Evolutionary conservation across 2,797 vertebrate genomes (phyloP).

Genomic region (Salarias fasciatus): DNA sequence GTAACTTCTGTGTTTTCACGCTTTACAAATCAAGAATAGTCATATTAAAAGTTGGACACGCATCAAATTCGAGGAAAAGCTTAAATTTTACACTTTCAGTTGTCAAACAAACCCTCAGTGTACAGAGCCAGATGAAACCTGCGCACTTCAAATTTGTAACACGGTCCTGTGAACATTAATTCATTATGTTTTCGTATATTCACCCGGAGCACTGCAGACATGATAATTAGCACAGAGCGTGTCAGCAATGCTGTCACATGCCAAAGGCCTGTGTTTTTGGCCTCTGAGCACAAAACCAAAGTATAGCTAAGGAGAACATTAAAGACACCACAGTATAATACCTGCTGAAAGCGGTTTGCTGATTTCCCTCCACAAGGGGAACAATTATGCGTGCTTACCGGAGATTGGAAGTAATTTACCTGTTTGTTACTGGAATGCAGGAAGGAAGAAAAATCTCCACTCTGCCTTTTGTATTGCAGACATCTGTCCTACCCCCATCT

Average conservation of each 20-base stretch:
- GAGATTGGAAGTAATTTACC: conserved; percentile 1
- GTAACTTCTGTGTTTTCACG: background rate
- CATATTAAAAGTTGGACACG: background rate
- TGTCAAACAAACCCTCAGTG: background rate
- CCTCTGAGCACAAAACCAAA: conserved; percentile 58
- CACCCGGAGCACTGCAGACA: conserved; percentile 10
- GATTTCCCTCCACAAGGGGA: background rate
- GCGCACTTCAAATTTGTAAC: background rate
- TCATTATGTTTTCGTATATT: conserved; percentile 6
- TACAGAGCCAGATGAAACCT: background rate
- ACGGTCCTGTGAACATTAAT: background rate
- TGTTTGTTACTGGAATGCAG: conserved; percentile 38
- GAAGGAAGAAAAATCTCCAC: conserved; percentile 17
- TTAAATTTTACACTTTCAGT: background rate
- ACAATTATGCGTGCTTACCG: background rate
- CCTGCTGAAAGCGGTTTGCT: conserved; percentile 16
- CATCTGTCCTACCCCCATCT: conserved; percentile 32
- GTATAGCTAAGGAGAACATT: conserved; percentile 56
- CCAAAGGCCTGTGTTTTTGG: conserved; percentile 27
- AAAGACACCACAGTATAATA: conserved; percentile 43
- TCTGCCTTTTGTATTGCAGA: conserved; percentile 35
- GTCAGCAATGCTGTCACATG: conserved; percentile 30
- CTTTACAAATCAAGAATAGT: conserved; percentile 3
- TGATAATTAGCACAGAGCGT: conserved; percentile 33
- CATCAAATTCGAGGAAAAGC: conserved; percentile 3